phyloP scores from a whole-genome alignment of 2,797 vertebrate genomes.

The Cuculus canorus region DNA sequence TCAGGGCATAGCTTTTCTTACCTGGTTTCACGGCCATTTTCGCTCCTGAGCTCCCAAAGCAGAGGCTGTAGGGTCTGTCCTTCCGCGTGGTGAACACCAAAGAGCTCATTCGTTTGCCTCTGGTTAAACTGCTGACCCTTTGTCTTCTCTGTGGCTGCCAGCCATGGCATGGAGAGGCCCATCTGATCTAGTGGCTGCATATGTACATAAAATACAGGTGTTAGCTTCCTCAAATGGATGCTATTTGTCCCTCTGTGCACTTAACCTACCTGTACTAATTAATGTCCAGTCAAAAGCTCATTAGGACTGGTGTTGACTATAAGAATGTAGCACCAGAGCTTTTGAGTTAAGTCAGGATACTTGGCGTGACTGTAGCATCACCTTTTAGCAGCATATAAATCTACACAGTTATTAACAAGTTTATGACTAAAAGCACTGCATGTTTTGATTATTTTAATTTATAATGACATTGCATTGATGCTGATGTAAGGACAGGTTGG shows the following conservation, averaged over 20 bases:
- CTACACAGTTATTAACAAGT: neutral
- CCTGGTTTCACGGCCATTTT: neutral
- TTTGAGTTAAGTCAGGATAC: neutral
- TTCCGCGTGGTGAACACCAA: neutral
- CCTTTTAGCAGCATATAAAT: neutral
- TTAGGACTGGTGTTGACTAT: neutral
- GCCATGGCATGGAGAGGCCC: neutral
- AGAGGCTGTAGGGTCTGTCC: neutral
- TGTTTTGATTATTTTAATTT: neutral
- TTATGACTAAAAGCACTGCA: neutral
- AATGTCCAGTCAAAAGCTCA: neutral
- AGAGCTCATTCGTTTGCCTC: neutral
- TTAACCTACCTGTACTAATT: neutral
- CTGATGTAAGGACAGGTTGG: neutral
- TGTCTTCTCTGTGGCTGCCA: neutral
- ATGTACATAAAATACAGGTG: fast-evolving
- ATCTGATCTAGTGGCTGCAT: neutral
- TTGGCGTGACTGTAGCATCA: neutral
- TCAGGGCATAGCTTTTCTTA: neutral
- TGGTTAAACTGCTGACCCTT: neutral
- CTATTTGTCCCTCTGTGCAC: neutral
- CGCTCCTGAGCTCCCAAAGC: neutral
- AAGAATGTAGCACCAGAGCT: neutral
- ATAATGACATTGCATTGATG: neutral
- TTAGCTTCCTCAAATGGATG: neutral